A percentile compares a stretch with the other conserved stretches of the same genome.
phyloP scores from a whole-genome alignment of 1,140 invertebrate species.

The Macrostomum lignano region DNA sequence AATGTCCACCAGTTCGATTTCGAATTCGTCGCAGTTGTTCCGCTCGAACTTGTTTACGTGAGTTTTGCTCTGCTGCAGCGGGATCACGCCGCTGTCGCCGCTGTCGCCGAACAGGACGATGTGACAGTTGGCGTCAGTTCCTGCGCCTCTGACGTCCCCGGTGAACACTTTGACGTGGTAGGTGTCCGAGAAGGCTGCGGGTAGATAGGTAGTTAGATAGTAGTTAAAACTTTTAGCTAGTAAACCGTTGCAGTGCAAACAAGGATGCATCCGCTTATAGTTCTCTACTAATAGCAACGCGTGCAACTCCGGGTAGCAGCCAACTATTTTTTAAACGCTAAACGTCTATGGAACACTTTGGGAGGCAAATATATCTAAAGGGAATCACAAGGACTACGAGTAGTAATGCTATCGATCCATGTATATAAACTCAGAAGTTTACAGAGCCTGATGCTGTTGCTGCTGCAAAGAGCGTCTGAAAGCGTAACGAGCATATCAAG shows the following conservation, averaged over 20 bases:
- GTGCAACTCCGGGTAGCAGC: conserved; percentile 21
- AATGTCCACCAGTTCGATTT: conserved; percentile 20
- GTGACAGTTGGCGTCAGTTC: conserved; percentile 26
- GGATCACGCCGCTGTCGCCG: conserved; percentile 10
- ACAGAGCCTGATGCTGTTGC: too few species aligned
- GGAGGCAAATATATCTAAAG: background rate
- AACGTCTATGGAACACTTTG: conserved; percentile 18
- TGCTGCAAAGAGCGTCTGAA: too few species aligned
- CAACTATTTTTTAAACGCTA: conserved; percentile 24
- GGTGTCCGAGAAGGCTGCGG: too few species aligned
- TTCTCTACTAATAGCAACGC: conserved; percentile 19
- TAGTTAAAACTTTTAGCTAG: conserved; percentile 18
- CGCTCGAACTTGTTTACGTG: conserved; percentile 7
- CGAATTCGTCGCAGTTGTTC: conserved; percentile 7
- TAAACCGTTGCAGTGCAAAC: conserved; percentile 9
- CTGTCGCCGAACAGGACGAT: conserved; percentile 29
- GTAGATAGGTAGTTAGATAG: too few species aligned
- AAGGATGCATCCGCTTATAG: conserved; percentile 18
- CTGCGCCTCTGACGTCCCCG: conserved; percentile 24
- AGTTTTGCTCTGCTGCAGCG: conserved; percentile 6
- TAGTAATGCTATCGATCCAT: too few species aligned
- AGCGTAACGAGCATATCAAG: too few species aligned
- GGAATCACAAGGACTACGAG: too few species aligned
- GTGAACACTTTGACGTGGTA: conserved; percentile 29
- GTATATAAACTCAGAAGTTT: too few species aligned